Evolutionary conservation across 53 echinoderm and acorn worm genomes (phyloP).

Genomic region (Astropecten irregularis): DNA sequence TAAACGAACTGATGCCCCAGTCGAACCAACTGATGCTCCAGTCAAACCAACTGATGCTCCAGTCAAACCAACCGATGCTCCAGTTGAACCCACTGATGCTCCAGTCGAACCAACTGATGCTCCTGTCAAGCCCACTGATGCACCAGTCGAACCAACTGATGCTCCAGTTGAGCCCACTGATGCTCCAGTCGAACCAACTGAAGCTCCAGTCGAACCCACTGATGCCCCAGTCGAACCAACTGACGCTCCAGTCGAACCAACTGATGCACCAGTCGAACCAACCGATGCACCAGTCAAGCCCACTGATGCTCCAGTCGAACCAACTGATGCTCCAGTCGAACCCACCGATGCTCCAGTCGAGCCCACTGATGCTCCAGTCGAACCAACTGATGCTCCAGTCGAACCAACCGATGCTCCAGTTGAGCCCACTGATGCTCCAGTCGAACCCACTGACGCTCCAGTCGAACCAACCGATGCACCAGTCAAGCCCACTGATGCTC

Average conservation of each 20-base stretch:
- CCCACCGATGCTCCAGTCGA: constrained; percentile 19
- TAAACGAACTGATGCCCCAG: background rate
- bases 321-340: background rate
- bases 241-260: background rate
- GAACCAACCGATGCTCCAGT: background rate
- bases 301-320: background rate
- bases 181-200: background rate
- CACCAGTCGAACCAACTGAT: background rate
- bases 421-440: background rate
- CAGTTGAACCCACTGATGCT: background rate
- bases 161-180: constrained; percentile 8
- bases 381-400: constrained; percentile 13
- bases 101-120: background rate
- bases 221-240: background rate
- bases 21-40: background rate
- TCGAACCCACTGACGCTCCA: background rate
- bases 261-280: background rate
- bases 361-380: background rate
- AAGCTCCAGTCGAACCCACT: background rate
- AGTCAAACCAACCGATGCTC: background rate
- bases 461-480: background rate
- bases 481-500: constrained; percentile 10
- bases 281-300: background rate
- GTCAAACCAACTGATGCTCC: background rate
- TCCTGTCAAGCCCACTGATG: background rate